These are phyloP conservation scores for Eumerus sabulonum DNA, from an alignment of 2,888 invertebrate species.

Conservation along the genomic window DNA sequence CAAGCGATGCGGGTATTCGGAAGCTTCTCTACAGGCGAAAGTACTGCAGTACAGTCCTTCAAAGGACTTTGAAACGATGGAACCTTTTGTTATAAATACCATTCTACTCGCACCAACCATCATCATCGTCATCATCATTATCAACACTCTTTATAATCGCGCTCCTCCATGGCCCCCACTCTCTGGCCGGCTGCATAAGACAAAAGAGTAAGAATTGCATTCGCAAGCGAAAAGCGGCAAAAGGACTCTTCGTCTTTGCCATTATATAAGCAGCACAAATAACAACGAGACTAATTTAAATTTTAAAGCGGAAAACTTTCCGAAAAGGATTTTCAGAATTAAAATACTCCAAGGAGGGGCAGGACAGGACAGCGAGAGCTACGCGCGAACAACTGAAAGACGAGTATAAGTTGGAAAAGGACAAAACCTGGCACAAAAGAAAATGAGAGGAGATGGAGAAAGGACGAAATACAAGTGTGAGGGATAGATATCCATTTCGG, in stretches of 20 bases:
- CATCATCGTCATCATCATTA: no score
- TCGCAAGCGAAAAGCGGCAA: constrained; percentile 13
- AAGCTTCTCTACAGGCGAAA: no score
- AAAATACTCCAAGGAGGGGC: constrained; percentile 19
- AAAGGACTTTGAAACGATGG: constrained; percentile 5
- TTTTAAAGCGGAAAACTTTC: constrained; percentile 37
- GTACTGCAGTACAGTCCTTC: no score
- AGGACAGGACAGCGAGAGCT: background rate
- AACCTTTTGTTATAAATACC: background rate
- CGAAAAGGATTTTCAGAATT: constrained; percentile 34
- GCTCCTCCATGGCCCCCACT: no score
- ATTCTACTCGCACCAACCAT: no score
- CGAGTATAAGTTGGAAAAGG: background rate
- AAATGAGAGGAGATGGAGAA: constrained; percentile 2
- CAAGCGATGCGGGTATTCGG: no score
- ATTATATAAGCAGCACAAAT: constrained; percentile 9
- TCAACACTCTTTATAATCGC: no score
- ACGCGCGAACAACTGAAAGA: no score
- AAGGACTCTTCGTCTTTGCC: constrained; percentile 17
- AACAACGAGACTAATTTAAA: constrained; percentile 60
- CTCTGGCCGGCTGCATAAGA: constrained; percentile 7
- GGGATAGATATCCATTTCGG: constrained; percentile 32
- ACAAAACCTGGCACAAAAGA: constrained; percentile 1
- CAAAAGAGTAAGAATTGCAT: constrained; percentile 3
- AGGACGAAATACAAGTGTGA: constrained; percentile 4